Percentiles rank a stretch among this genome's conserved stretches.
Evolutionary conservation across 2,888 invertebrate species (phyloP).

Genomic region (Drosophila trichaetosa): DNA sequence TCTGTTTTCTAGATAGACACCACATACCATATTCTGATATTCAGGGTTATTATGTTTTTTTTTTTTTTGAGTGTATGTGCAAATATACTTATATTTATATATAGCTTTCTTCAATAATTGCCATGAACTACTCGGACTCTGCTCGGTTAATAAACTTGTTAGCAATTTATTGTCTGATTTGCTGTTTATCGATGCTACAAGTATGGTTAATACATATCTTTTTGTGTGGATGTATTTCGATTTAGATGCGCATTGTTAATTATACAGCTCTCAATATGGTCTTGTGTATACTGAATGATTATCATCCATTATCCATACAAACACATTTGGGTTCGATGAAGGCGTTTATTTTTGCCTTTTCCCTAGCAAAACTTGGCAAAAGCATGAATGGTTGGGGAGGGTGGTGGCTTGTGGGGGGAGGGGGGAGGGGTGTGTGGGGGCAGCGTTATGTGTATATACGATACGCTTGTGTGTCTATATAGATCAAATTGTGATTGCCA

Average conservation of each 20-base stretch:
- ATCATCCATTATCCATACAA: constrained; percentile 18
- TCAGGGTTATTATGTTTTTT: background rate
- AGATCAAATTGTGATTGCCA: background rate
- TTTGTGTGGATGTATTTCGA: constrained; percentile 3
- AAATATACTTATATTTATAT: background rate
- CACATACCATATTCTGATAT: background rate
- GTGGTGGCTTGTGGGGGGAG: fast-evolving
- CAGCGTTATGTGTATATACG: background rate
- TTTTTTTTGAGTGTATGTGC: background rate
- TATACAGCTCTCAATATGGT: constrained; percentile 40
- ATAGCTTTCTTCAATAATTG: background rate
- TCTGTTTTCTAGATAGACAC: background rate
- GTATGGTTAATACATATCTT: constrained; percentile 36
- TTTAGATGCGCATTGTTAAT: constrained; percentile 53
- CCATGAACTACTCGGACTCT: background rate
- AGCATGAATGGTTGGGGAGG: background rate
- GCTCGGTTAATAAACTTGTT: constrained; percentile 14
- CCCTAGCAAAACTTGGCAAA: background rate
- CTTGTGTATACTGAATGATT: constrained; percentile 22
- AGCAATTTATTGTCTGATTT: constrained; percentile 23
- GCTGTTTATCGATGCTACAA: constrained; percentile 25
- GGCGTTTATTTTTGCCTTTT: constrained; percentile 49
- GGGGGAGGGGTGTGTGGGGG: background rate
- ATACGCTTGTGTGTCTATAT: background rate
- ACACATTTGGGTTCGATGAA: constrained; percentile 34